Base-by-base conservation (phyloP, 2,113 vertebrate species). In the Ictalurus punctatus region DNA sequence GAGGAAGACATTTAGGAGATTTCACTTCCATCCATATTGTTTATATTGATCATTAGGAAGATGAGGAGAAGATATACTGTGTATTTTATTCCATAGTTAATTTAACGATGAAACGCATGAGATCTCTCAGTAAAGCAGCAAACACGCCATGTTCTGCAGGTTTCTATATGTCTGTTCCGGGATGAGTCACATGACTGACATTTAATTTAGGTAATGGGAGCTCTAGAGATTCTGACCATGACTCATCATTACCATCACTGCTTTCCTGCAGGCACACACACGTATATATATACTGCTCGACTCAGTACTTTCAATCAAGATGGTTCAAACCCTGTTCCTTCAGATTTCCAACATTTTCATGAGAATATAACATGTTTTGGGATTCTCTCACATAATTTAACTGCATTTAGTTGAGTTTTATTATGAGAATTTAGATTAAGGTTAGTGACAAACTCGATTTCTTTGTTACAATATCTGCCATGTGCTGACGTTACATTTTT, bases 121-220 rank as follows among this genome's bases (percentile, higher is more conserved):
- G 30, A 44, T 44, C 1, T 69, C 13, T 34, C n/a, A 1, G 67
- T n/a, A n/a, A n/a, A 10, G 27, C 65, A n/a, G 27, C 65, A n/a
- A n/a, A 27, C 16, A 37, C 73, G 2, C 6, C 17, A 10, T 9
- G 37, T 76, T 44, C 73, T 44, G 73, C 10, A 76, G 37, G 73
- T 23, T 25, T 6, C 40, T 78, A 25, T 78, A 48, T 40, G 1
- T 78, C 40, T 48, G 40, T 40, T 48, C 19, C 13, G 30, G 65
- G 81, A n/a, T 19, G 61, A 87, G 79, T 73, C 85, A 89, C 19
- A 9, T 74, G 69, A 74, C 52, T 78, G 69, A 90, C 74, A 56
- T 67, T 37, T 87, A 37, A 90, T 87, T 84, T 67, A 78, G 30
- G 58, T 87, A 84, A 90, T 87, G 89, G 79, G 21, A 58, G 79